These are phyloP conservation scores for Zaprionus vittiger DNA, from an alignment of 1,140 invertebrate genomes.

Conservation along the genomic window DNA sequence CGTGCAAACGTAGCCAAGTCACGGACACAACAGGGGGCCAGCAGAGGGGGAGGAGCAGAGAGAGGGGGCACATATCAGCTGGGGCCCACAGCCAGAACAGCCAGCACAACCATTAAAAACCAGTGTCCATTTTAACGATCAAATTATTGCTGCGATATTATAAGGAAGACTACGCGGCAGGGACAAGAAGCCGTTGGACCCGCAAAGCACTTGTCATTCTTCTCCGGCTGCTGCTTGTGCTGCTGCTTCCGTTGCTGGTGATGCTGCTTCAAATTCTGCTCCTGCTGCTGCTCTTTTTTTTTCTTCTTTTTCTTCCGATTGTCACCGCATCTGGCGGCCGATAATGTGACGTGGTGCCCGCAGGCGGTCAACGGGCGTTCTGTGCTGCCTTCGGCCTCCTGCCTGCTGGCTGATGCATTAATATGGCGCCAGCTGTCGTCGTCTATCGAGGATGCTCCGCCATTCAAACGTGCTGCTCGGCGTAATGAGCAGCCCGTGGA, in stretches of 20 bases:
- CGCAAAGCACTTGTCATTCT: background rate
- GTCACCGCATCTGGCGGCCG: constrained; percentile 44
- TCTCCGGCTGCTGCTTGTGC: background rate
- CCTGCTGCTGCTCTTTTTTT: background rate
- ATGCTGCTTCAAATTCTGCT: background rate
- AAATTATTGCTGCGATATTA: constrained; percentile 72
- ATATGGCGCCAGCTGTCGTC: constrained; percentile 71
- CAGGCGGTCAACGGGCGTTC: constrained; percentile 22
- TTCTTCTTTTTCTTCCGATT: background rate
- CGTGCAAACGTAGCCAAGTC: constrained; percentile 27
- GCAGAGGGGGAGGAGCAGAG: background rate
- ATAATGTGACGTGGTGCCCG: constrained; percentile 48
- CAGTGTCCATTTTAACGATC: constrained; percentile 78
- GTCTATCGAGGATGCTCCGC: constrained; percentile 25
- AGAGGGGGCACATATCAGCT: constrained; percentile 1
- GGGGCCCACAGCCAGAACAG: background rate
- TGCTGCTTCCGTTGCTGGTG: background rate
- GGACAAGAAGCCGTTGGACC: background rate
- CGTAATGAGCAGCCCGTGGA: constrained; percentile 51
- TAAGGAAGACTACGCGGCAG: constrained; percentile 27
- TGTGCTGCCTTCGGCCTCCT: background rate
- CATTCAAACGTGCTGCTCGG: background rate
- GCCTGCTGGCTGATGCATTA: constrained; percentile 44
- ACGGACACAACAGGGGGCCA: background rate
- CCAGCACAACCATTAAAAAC: constrained; percentile 54